phyloP scores from a whole-genome alignment of 2,113 vertebrate genomes.

The Mus pahari region DNA sequence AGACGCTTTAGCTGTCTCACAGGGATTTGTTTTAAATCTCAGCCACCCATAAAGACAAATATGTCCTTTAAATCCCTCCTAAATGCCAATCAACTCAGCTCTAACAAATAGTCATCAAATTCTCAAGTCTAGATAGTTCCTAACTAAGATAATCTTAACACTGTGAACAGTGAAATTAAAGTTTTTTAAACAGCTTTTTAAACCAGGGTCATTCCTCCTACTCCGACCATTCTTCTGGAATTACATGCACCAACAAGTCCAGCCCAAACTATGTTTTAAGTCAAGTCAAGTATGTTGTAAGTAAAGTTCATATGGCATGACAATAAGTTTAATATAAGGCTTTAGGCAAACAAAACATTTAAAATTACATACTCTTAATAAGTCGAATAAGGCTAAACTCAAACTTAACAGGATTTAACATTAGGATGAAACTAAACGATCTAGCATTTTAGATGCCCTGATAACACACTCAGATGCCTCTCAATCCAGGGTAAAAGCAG shows the following conservation, averaged over 20 bases:
- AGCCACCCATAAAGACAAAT: background rate
- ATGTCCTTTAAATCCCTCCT: background rate
- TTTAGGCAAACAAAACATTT: slow-evolving; percentile 50
- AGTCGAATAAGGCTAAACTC: background rate
- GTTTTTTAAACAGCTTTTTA: background rate
- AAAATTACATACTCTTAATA: background rate
- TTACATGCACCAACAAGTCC: background rate
- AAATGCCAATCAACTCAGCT: background rate
- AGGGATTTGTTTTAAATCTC: slow-evolving; percentile 2
- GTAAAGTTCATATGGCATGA: background rate
- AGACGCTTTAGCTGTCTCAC: background rate
- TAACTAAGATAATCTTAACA: slow-evolving; percentile 32
- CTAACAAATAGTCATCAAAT: background rate
- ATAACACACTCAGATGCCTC: slow-evolving; percentile 1
- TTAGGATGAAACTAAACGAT: slow-evolving; percentile 28
- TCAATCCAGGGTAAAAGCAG: background rate
- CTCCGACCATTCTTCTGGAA: background rate
- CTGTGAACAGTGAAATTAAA: background rate
- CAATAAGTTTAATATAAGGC: background rate
- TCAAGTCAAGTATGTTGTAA: background rate
- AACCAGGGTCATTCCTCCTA: background rate
- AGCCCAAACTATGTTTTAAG: background rate
- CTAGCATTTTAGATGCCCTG: background rate
- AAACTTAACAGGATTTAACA: slow-evolving; percentile 14
- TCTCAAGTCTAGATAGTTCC: background rate